A percentile compares a stretch with the other conserved stretches of the same genome.
Evolutionary conservation across 2,113 vertebrate genomes (phyloP).

Genomic region (Hassar affinis): DNA sequence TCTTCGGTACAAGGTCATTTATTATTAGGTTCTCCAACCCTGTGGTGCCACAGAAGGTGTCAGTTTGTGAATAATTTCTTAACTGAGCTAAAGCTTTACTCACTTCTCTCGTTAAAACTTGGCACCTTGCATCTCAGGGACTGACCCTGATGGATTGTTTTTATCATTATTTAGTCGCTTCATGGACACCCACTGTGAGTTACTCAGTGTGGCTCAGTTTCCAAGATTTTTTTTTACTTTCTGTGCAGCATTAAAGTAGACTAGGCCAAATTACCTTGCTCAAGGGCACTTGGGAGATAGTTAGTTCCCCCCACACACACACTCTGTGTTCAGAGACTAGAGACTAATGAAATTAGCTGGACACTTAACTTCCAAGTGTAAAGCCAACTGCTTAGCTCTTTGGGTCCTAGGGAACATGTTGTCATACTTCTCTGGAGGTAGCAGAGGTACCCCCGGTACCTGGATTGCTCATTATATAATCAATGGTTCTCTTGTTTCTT

Average conservation of each 20-base stretch:
- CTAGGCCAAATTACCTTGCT: constrained; percentile 25
- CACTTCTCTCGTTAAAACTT: constrained; percentile 44
- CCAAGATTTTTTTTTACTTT: constrained; percentile 28
- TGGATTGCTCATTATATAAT: not conserved
- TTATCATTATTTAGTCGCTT: constrained; percentile 45
- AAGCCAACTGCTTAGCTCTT: not conserved
- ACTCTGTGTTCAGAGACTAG: not conserved
- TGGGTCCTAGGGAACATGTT: not conserved
- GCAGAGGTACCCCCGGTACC: not conserved
- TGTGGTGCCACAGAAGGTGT: constrained; percentile 47
- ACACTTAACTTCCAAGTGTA: constrained; percentile 17
- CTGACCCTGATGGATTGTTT: constrained; percentile 44
- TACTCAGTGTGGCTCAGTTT: constrained; percentile 11
- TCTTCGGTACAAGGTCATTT: constrained; percentile 48
- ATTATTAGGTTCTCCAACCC: constrained; percentile 52
- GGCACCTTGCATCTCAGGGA: constrained; percentile 21
- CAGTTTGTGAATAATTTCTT: constrained; percentile 54
- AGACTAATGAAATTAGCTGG: constrained; percentile 16
- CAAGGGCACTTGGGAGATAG: constrained; percentile 31
- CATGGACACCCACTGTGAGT: constrained; percentile 10
- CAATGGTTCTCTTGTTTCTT: not conserved
- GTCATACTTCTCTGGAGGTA: not conserved
- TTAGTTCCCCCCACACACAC: not conserved
- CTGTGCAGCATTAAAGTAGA: constrained; percentile 14
- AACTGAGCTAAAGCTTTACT: constrained; percentile 50